Base-by-base conservation (phyloP, 1,140 invertebrate species). In the Rhynchophorus ferrugineus region DNA sequence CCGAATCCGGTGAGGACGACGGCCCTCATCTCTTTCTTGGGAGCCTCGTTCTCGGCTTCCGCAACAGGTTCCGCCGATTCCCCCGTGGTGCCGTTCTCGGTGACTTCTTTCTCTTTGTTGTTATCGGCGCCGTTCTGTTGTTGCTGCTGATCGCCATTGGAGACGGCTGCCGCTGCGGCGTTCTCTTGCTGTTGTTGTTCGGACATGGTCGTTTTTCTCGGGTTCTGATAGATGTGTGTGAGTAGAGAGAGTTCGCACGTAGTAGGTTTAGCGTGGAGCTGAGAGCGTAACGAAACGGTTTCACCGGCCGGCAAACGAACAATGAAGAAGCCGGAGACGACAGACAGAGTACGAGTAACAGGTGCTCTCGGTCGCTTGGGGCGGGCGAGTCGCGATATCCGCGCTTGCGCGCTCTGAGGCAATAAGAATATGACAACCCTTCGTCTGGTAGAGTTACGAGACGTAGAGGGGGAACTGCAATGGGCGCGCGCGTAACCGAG, bases 1-100 rank as follows among this genome's bases (percentile, higher is more conserved):
- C 89, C 89, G 71, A 90, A 91, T 61, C 84, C 82, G 44, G 82
- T 85, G 48, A 91, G 76, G 54, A 90, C 83, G 54, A 92, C 80
- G 55, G 83, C 83, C 70, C 82, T 77, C 86, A 90, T 89, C 71
- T 90, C 85, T 70, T 87, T 86, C 70, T 87, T 86, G 22, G 76
- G 76, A 49, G 81, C 77, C 57, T 77, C 73, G 46, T 78, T 77
- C 57, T 74, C 71, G 58, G 67, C 69, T 8, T 71, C 68, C 16
- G 64, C 59, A 68, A 66, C 62, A 73, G 73, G 56, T 69, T 71
- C 46, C 66, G 71, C 69, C 3, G 64, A 61, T 53, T 70, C 74
- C 34, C 73, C 71, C 19, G 63, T 68, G 9, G 72, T 73, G 48
- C 71, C 74, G 59, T 76, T 76, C 67, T 76, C 74, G 48, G 73